Conservation (phyloP, 2,797 vertebrate genomes). For the Eulemur mongoz region DNA sequence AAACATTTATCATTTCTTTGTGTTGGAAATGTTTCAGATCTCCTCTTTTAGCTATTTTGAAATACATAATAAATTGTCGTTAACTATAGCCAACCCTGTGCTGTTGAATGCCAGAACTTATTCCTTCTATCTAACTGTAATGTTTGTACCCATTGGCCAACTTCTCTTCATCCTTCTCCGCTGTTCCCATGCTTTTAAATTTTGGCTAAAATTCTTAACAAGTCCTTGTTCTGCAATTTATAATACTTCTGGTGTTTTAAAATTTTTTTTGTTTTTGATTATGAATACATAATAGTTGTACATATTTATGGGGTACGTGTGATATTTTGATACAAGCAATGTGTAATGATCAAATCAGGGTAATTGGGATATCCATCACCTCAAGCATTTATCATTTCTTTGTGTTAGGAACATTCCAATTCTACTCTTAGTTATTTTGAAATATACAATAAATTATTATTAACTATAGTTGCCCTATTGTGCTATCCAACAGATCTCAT, state of each 20-base stretch:
- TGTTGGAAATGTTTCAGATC: neutral
- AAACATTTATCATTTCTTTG: neutral
- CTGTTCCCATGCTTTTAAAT: neutral
- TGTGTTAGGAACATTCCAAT: neutral
- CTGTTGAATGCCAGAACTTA: neutral
- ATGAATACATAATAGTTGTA: neutral
- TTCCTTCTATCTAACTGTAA: neutral
- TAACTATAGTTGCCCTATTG: neutral
- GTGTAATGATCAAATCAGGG: neutral
- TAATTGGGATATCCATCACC: neutral
- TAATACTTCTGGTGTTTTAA: neutral
- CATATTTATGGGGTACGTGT: neutral
- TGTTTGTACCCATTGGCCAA: neutral
- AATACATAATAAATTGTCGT: neutral
- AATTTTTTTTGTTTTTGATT: neutral
- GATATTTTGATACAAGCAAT: neutral
- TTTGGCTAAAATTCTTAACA: neutral
- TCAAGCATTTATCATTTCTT: neutral
- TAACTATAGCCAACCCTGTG: neutral
- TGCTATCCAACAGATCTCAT: neutral
- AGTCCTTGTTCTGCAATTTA: neutral
- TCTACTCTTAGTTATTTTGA: neutral
- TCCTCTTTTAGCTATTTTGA: neutral
- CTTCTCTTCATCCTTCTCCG: neutral
- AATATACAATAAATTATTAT: neutral